Base-by-base conservation (phyloP, 2,113 vertebrate species). In the Sus scrofa region DNA sequence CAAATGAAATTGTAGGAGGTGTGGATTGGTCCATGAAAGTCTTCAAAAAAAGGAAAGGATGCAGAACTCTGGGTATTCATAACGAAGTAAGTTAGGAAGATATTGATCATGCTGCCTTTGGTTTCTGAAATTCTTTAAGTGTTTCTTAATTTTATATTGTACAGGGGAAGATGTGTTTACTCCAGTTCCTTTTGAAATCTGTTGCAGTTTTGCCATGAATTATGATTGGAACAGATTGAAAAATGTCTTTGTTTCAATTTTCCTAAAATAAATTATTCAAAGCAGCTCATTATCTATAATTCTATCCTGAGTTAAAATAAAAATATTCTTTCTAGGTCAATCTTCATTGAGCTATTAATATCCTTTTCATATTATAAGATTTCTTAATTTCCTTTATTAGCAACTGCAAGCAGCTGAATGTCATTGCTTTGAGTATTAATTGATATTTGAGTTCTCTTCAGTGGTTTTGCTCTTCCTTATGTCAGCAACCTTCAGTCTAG, bases 281-380 rank as follows among this genome's bases (percentile, higher is more conserved):
- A 87, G 82, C 86, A 94, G 63, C 92, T 96, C 86, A 96, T 96
- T 95, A 90, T 92, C 91, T 95, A 92, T 96, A 81, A 92, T 56
- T 93, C 65, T 95, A 74, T 81, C 86, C 79, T 93, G 84, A 52
- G 83, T 95, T 94, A 97, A 97, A 97, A 98, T 96, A 95, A 95
- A 96, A 97, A 89, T 83, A 83, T 96, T 37, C 74, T 97, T 97
- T 97, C 83, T 96, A 97, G 97, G 97, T 96, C 97, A 97, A 78
- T 90, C 96, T 97, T 97, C 96, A 95, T 97, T 97, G 96, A 97
- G 93, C 95, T 98, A 95, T 97, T 97, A 97, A 98, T 98, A 98
- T 95, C 95, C 71, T 95, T 94, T 95, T 94, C 91, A 93, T 78
- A 86, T 95, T 96, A 83, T 89, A 89, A 65, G 78, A 83, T n/a